Conservation (phyloP, 1,140 invertebrate species). For the Drosophila tropicalis region DNA sequence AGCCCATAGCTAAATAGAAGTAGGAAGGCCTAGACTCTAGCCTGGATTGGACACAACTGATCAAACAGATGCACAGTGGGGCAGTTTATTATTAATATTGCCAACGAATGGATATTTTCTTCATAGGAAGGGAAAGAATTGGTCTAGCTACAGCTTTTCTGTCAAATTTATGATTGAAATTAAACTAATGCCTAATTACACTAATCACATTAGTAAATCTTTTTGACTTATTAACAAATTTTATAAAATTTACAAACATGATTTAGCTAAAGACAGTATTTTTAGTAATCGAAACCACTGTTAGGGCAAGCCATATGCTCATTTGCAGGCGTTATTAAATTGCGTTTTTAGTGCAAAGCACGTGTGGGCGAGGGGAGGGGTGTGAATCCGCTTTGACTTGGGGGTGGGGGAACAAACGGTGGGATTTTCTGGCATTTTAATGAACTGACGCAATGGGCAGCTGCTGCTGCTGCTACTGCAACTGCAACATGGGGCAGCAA, state of each 20-base stretch:
- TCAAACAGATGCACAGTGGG: constrained; percentile 28
- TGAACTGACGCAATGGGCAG: constrained; percentile 71
- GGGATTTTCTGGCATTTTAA: constrained; percentile 59
- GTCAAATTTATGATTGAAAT: too few species aligned
- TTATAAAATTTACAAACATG: too few species aligned
- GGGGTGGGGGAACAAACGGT: constrained; percentile 9
- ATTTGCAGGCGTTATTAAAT: constrained; percentile 81
- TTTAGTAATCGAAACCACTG: constrained; percentile 12
- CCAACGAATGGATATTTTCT: too few species aligned
- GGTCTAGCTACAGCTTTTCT: too few species aligned
- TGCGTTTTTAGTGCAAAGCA: constrained; percentile 58
- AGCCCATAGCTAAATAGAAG: constrained; percentile 17
- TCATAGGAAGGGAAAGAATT: too few species aligned
- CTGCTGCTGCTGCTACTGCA: constrained; percentile 39
- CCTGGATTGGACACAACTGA: not conserved
- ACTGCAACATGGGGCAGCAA: constrained; percentile 4
- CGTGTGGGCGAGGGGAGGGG: not conserved
- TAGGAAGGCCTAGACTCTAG: constrained; percentile 10
- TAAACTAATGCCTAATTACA: too few species aligned
- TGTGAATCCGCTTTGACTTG: not conserved
- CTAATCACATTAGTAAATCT: too few species aligned
- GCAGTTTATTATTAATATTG: too few species aligned
- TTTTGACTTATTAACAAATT: too few species aligned
- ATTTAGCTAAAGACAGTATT: too few species aligned
- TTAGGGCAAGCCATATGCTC: constrained; percentile 50